phyloP scores from a whole-genome alignment of 37 sponge, comb jelly and placozoan genomes.

The Hormiphora californensis region DNA sequence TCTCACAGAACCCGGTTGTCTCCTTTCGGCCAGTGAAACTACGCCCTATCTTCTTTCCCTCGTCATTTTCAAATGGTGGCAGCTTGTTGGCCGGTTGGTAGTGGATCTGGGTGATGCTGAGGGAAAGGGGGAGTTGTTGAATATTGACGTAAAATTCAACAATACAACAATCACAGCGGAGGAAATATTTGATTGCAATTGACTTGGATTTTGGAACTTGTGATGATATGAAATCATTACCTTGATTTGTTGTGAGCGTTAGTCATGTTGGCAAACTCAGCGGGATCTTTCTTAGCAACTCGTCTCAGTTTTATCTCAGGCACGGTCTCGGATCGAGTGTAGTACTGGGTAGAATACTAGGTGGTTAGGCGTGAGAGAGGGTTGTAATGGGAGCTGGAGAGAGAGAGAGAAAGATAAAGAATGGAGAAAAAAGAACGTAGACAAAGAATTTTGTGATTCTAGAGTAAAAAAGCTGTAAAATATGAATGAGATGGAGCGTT shows the following conservation, averaged over 20 bases:
- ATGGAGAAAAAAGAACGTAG: too few relatives aligned
- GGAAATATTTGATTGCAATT: too few relatives aligned
- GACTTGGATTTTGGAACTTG: too few relatives aligned
- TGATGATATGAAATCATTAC: not conserved
- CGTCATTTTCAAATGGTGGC: constrained; percentile 29
- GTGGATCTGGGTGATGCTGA: constrained; percentile 44
- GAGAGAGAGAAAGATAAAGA: too few relatives aligned
- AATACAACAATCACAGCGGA: too few relatives aligned
- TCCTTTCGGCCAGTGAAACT: constrained; percentile 16
- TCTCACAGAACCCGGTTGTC: not conserved
- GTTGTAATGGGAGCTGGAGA: too few relatives aligned
- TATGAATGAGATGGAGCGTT: too few relatives aligned
- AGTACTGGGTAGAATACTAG: constrained; percentile 32
- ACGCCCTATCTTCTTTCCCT: constrained; percentile 17
- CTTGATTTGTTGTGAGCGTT: constrained; percentile 46
- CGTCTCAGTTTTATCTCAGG: not conserved
- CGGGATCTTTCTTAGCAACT: not conserved
- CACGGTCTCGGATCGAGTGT: constrained; percentile 3
- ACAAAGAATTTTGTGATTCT: too few relatives aligned
- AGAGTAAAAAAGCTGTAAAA: too few relatives aligned
- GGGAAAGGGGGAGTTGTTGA: too few relatives aligned
- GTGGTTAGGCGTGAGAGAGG: too few relatives aligned
- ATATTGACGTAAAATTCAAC: too few relatives aligned
- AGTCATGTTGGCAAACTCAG: constrained; percentile 40
- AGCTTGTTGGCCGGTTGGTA: constrained; percentile 33